phyloP scores from a whole-genome alignment of 1,140 invertebrate genomes.

The Caenorhabditis remanei region DNA sequence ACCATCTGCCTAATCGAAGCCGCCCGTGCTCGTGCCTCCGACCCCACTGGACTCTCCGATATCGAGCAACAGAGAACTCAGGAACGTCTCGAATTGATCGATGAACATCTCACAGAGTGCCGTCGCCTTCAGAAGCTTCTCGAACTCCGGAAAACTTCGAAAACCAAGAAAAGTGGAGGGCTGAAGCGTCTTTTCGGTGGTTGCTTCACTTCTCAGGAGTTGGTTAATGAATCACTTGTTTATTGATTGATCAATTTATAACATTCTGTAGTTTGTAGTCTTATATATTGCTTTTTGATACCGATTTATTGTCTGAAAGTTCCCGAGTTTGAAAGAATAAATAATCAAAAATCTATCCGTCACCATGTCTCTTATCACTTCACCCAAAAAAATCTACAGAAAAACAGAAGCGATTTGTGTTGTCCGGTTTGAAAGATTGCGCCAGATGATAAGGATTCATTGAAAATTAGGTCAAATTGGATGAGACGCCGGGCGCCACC shows the following conservation, averaged over 20 bases:
- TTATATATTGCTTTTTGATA: too few relatives aligned
- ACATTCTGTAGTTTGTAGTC: too few relatives aligned
- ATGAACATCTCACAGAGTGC: constrained; percentile 62
- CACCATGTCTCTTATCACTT: too few relatives aligned
- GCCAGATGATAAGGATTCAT: constrained; percentile 13
- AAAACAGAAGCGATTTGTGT: too few relatives aligned
- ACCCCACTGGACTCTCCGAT: constrained; percentile 30
- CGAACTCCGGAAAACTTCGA: constrained; percentile 39
- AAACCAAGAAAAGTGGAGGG: constrained; percentile 37
- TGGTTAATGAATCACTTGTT: not conserved
- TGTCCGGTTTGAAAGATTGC: not conserved
- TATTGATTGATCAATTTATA: not conserved
- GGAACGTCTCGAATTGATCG: constrained; percentile 59
- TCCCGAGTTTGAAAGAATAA: too few relatives aligned
- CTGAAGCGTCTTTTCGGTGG: constrained; percentile 11
- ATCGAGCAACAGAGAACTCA: constrained; percentile 47
- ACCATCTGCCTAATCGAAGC: constrained; percentile 66
- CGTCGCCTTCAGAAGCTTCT: constrained; percentile 50
- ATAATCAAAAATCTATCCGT: too few relatives aligned
- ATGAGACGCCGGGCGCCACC: not conserved
- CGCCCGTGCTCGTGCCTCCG: constrained; percentile 59
- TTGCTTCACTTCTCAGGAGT: constrained; percentile 8
- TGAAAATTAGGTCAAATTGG: constrained; percentile 1
- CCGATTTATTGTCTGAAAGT: too few relatives aligned
- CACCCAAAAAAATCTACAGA: too few relatives aligned